Conservation (phyloP, 2,113 vertebrate genomes). For the Lathamus discolor region DNA sequence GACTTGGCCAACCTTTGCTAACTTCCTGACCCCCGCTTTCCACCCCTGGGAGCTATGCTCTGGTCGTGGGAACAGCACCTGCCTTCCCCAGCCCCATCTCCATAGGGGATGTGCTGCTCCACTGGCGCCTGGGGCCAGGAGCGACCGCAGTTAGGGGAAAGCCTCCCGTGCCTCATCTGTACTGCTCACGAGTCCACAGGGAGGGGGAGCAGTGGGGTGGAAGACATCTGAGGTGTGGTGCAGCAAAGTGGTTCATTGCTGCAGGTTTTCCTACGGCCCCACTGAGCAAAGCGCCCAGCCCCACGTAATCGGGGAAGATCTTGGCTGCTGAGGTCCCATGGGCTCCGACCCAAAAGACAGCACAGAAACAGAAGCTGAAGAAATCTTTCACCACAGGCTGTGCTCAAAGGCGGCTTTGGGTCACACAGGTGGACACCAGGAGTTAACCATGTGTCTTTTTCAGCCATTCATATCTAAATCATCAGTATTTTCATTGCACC, state of each 20-base stretch:
- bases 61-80: constrained; percentile 65
- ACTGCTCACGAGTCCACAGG: fast-evolving
- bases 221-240: neutral
- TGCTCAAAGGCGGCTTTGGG: neutral
- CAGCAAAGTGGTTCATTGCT: neutral
- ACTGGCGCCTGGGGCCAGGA: neutral
- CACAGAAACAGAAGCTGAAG: neutral
- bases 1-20: constrained; percentile 51
- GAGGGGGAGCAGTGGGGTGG: fast-evolving
- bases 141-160: fast-evolving
- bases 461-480: neutral
- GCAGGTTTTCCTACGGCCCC: neutral
- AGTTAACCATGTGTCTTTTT: neutral
- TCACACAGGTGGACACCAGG: neutral
- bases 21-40: constrained; percentile 49
- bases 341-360: neutral
- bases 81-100: constrained; percentile 17
- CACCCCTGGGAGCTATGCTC: neutral
- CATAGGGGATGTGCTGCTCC: neutral
- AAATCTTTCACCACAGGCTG: neutral
- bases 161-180: neutral
- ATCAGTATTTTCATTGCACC: neutral
- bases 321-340: fast-evolving
- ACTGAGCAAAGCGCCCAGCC: fast-evolving
- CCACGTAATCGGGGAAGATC: neutral